Percentiles rank a stretch among this genome's conserved stretches.
Conservation (phyloP, 2,113 vertebrate species). For the Aptenodytes patagonicus region DNA sequence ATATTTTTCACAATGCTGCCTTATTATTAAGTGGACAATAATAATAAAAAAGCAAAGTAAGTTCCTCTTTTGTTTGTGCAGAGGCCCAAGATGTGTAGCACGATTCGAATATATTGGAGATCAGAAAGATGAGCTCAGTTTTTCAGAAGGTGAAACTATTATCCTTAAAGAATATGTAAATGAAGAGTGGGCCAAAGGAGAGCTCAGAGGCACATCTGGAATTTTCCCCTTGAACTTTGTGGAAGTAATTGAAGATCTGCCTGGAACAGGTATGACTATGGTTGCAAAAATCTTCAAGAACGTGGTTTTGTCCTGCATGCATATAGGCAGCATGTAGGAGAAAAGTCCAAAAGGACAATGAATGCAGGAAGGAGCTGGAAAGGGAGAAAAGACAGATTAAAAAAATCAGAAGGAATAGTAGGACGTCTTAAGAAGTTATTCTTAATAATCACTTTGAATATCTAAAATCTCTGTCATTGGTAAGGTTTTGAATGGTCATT, state of each 20-base stretch:
- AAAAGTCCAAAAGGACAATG: not conserved
- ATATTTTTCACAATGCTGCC: not conserved
- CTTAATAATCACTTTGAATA: not conserved
- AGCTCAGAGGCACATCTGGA: conserved; percentile 74
- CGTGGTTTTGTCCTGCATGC: not conserved
- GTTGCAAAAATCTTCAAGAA: not conserved
- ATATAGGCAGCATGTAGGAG: not conserved
- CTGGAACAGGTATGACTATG: conserved; percentile 45
- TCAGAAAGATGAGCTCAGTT: conserved; percentile 87
- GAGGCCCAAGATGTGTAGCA: conserved; percentile 85
- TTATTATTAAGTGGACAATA: not conserved
- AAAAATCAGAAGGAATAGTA: not conserved
- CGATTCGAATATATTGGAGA: conserved; percentile 92
- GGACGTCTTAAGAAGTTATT: not conserved
- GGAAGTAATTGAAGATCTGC: conserved; percentile 86
- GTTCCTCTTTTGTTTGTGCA: conserved; percentile 60
- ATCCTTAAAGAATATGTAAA: conserved; percentile 83
- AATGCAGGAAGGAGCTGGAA: not conserved
- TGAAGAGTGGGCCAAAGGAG: conserved; percentile 90
- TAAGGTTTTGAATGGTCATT: not conserved
- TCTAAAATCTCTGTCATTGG: not conserved
- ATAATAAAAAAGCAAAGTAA: not conserved
- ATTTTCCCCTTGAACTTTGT: conserved; percentile 94
- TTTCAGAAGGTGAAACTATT: conserved; percentile 90
- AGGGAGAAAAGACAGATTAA: not conserved